Base-by-base conservation (phyloP, 2,113 vertebrate genomes). In the Menidia beryllina region DNA sequence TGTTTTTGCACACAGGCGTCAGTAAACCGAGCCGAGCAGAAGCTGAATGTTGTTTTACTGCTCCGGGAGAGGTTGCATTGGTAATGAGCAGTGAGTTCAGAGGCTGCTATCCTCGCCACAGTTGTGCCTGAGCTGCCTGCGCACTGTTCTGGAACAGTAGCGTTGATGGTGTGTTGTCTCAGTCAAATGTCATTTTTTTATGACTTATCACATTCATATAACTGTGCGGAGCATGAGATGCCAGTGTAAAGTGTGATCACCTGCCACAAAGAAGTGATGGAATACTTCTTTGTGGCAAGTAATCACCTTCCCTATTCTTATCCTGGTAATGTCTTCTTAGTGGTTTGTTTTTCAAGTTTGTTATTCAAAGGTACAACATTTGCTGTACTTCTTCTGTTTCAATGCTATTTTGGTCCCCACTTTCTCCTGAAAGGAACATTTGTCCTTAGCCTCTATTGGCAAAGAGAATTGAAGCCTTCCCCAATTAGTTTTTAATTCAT, bases 1-100 rank as follows among this genome's bases (percentile, higher is more conserved):
- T 65, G 73, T 81, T 85, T 60, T 45, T 68, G 54, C 26, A 61
- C 72, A 62, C 74, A 66, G 52, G 80, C 76, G n/a, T 77, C 79
- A 30, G 73, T 83, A 87, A 89, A 89, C 85, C 86, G 61, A 82
- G 53, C 64, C 45, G 79, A 86, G 38, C 77, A 67, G 83, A 85
- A 56, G 74, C 57, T 57, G 55, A 57, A 73, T 56, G 72, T 69
- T 77, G 75, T 83, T 73, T 47, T 79, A 75, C 71, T 38, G 78
- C 74, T 77, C 49, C 12, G 66, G 68, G 61, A 75, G 74, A 68
- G 60, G 69, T 70, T 77, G 66, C 54, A n/a, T 49, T 53, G 54
- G 72, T 85, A 86, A 77, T 82, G 75, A 88, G 76, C 72, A 70
- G 54, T 1, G 56, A 70, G 72, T 84, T 89, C 75, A 73, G 73